Base-by-base conservation (phyloP, 2,113 vertebrate genomes). In the Ceyx margarethae region DNA sequence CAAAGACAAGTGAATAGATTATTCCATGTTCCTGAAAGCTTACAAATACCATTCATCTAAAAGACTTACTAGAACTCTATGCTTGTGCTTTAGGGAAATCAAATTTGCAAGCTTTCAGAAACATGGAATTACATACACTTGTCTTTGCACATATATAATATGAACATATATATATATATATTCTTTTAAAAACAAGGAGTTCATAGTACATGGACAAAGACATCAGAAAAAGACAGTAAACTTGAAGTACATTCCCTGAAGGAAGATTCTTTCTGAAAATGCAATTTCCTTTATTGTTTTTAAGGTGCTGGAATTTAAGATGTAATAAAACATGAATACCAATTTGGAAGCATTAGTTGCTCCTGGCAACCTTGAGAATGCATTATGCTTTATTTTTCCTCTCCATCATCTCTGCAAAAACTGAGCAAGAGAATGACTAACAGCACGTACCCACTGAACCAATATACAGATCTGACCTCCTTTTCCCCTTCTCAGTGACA, bases 201-300 rank as follows among this genome's bases (percentile, higher is more conserved):
- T 94, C 75, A 78, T 65, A 86, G 89, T 68, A 77, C 40, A 46
- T 4, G 83, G 64, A 94, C 57, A 94, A 89, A 97, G 91, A 71
- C 35, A 95, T 71, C 60, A 91, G 35, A 33, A 78, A 93, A 92
- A 89, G 54, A 48, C 62, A 90, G 62, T 90, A 85, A 93, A 92
- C 92, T 84, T 95, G 51, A 81, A 76, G 54, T 64, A 95, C 77
- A 90, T 93, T 92, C 90, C 92, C 94, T 46, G 65, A 96, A 95
- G 91, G 93, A 95, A 95, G 31, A 88, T 91, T 91, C 91, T 96
- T 60, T 85, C 76, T 81, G 89, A 95, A 97, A 97, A 97, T 95
- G 58, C 77, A 94, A 96, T 98, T 96, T 95, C 85, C 82, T 96
- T 96, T 95, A 95, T 97, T 96, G 92, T 97, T 97, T 97, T 97